Evolutionary conservation across 2,797 vertebrate species (phyloP), one percentile per base, ranked within the genome.

Genomic region (Clarias fuscus): DNA sequence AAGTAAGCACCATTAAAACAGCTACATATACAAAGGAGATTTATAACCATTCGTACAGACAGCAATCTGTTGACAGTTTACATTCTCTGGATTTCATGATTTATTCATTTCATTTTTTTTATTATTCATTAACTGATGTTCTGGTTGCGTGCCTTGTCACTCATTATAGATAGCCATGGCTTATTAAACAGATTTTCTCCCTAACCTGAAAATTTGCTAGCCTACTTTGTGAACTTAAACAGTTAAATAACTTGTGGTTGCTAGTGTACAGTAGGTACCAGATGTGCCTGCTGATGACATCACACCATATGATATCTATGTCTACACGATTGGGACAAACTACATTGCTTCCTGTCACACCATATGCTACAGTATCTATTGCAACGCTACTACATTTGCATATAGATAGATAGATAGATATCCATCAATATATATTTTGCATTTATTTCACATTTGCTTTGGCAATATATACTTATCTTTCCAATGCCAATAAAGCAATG

Each of bases 1-100:
- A 88, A 87, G 85, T 2, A 61, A 86, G 72, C 59, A 58, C 30
- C 78, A 79, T 83, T 87, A 59, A 76, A 73, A 76, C 82, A 18
- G n/a, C 53, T 53, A 37, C 5, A 6, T 53, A 37, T n/a, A 70
- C 27, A 61, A 61, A 5, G 4, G 56, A 37, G 82, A 30, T 27
- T n/a, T 53, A 48, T 58, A 68, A 72, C 68, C 77, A 75, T 59
- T 73, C 30, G 61, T 62, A 40, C 8, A 56, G 37, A 84, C n/a
- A 72, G 68, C 24, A 62, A 79, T 62, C 37, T 78, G 33, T 43
- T 14, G 17, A 33, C 37, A 58, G 53, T 80, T 71, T 72, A 56
- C 17, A 4, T 18, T 70, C 53, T 76, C n/a, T 14, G 59, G 58
- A 20, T 61, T 84, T 83, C 33, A 24, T 33, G 3, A 37, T 30